phyloP scores from a whole-genome alignment of 2,797 vertebrate species.

The Thalassophryne amazonica region DNA sequence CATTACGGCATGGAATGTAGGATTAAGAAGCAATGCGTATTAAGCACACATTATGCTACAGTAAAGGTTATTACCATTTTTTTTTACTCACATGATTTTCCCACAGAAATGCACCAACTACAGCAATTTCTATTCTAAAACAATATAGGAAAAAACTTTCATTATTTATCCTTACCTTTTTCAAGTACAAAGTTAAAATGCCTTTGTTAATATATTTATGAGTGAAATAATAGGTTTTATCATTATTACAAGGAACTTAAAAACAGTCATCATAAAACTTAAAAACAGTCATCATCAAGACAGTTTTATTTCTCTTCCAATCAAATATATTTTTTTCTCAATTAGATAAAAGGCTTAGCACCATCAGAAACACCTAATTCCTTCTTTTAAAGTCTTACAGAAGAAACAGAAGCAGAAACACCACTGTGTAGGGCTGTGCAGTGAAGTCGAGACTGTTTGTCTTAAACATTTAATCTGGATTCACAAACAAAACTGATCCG shows the following conservation, averaged over 20 bases:
- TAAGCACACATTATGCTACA: constrained; percentile 86
- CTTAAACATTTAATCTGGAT: constrained; percentile 69
- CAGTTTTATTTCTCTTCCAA: constrained; percentile 92
- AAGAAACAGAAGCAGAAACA: constrained; percentile 66
- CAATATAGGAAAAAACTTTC: constrained; percentile 94
- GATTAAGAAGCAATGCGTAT: constrained; percentile 77
- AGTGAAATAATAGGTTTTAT: constrained; percentile 92
- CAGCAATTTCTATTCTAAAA: constrained; percentile 99
- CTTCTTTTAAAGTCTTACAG: constrained; percentile 77
- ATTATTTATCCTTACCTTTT: constrained; percentile 81
- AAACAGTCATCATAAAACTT: constrained; percentile 94
- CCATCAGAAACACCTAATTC: constrained; percentile 92
- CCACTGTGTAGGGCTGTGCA: constrained; percentile 86
- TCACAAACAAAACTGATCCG: constrained; percentile 51
- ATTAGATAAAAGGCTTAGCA: constrained; percentile 98
- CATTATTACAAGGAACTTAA: constrained; percentile 91
- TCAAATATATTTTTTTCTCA: constrained; percentile 89
- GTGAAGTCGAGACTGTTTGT: constrained; percentile 77
- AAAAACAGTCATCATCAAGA: constrained; percentile 96
- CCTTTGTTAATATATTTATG: constrained; percentile 96
- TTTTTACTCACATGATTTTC: constrained; percentile 87
- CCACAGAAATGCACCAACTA: constrained; percentile 99
- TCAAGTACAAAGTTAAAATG: constrained; percentile 99
- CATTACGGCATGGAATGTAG: constrained; percentile 89
- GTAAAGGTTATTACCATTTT: constrained; percentile 86